Conservation (phyloP, 1,140 invertebrate species). For the Atta cephalotes region DNA sequence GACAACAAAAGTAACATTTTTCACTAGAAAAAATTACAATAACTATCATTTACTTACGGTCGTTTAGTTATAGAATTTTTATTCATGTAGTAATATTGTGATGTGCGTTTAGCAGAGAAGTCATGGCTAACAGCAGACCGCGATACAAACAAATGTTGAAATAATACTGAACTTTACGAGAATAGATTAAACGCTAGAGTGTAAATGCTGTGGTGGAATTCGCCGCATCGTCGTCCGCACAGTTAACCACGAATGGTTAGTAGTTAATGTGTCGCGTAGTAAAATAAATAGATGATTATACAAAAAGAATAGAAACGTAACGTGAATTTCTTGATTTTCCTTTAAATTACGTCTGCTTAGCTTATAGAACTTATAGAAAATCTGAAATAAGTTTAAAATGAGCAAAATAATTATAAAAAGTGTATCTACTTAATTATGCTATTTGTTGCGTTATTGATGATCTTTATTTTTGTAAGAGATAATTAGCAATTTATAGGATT, state of each 20-base stretch:
- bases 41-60: neutral
- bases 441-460: neutral
- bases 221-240: slow-evolving; percentile 24
- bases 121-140: neutral
- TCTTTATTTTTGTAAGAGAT: neutral
- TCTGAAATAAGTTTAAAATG: neutral
- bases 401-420: neutral
- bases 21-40: neutral
- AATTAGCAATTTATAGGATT: neutral
- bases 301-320: neutral
- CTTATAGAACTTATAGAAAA: neutral
- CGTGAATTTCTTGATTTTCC: slow-evolving; percentile 9
- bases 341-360: neutral
- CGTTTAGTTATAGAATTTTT: neutral
- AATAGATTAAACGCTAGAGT: slow-evolving; percentile 43
- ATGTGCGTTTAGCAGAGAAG: neutral
- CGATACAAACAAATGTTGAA: slow-evolving; percentile 45
- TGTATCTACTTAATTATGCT: neutral
- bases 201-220: slow-evolving; percentile 43
- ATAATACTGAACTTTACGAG: slow-evolving; percentile 52
- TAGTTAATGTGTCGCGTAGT: neutral
- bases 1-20: neutral
- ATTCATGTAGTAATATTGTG: neutral
- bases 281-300: slow-evolving; percentile 30
- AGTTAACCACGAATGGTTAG: slow-evolving; percentile 28